Base-by-base conservation (phyloP, 1,140 invertebrate species). In the Xylocopa sonorina region DNA sequence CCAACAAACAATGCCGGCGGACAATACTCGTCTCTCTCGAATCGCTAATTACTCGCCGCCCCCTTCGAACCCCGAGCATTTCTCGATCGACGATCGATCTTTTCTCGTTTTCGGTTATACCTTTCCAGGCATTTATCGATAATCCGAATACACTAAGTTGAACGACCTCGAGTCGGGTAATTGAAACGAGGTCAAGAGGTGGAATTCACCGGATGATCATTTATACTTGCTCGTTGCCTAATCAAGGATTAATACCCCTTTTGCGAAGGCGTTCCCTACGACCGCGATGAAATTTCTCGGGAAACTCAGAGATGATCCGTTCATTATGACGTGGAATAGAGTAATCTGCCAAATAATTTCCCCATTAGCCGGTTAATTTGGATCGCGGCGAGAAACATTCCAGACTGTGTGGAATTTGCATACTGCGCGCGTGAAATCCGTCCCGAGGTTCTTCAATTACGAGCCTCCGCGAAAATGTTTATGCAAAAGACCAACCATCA, bases 1-100 rank as follows among this genome's bases (percentile, higher is more conserved):
- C 71, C 48, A 66, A 51, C 67, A 57, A 83, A 87, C 78, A 87
- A 87, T 86, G 66, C 50, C 50, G 77, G 53, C 76, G 32, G 81
- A 86, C 80, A 86, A 85, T 86, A 67, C 51, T 3, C 4, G 9
- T 43, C 12, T 43, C 41, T 5, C 12, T 43, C 41, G 2, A 9
- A 9, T 43, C 41, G 41, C 9, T 43, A 43, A 7, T 7, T 12
- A 43, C 12, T 12, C 41, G 41, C 41, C n/a, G n/a, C n/a, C n/a
- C n/a, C n/a, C n/a, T n/a, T n/a, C n/a, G n/a, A n/a, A n/a, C n/a
- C n/a, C n/a, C n/a, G n/a, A n/a, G n/a, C n/a, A n/a, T n/a, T n/a
- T n/a, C n/a, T n/a, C n/a, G n/a, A n/a, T n/a, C n/a, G n/a, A n/a
- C n/a, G n/a, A n/a, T n/a, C n/a, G n/a, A n/a, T n/a, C n/a, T n/a